Percentiles rank a stretch among this genome's conserved stretches.
These are phyloP conservation scores for Neopelma chrysocephalum DNA, from an alignment of 2,797 vertebrate genomes.

Conservation along the genomic window DNA sequence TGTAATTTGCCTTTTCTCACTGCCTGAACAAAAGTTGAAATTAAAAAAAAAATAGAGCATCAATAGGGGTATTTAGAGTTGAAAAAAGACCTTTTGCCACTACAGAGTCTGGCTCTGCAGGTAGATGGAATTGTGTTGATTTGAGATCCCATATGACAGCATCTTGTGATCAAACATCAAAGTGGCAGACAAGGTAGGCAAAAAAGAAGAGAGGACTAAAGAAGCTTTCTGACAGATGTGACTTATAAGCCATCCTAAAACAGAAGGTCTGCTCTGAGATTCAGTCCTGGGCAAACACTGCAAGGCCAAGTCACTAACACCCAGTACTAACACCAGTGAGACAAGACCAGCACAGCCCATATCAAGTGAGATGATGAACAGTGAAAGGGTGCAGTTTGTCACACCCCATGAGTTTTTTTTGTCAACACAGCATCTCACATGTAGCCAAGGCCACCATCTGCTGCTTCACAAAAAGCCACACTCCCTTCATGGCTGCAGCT, in stretches of 20 bases:
- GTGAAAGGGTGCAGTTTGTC: background rate
- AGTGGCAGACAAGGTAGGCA: background rate
- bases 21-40: background rate
- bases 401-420: background rate
- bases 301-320: background rate
- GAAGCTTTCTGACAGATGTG: background rate
- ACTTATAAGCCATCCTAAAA: background rate
- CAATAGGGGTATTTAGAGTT: background rate
- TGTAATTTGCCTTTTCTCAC: background rate
- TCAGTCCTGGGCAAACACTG: background rate
- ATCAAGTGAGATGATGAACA: background rate
- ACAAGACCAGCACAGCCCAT: background rate
- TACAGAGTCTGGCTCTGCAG: background rate
- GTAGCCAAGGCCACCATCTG: background rate
- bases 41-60: background rate
- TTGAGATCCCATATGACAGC: background rate
- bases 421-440: background rate
- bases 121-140: background rate
- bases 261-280: background rate
- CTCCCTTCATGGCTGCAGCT: background rate
- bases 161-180: slow-evolving; percentile 8
- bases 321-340: background rate
- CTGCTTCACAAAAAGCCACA: background rate
- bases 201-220: background rate
- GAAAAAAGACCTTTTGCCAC: background rate